Evolutionary conservation across 2,113 vertebrate genomes (phyloP).

Genomic region (Coptodon bakossiorum): DNA sequence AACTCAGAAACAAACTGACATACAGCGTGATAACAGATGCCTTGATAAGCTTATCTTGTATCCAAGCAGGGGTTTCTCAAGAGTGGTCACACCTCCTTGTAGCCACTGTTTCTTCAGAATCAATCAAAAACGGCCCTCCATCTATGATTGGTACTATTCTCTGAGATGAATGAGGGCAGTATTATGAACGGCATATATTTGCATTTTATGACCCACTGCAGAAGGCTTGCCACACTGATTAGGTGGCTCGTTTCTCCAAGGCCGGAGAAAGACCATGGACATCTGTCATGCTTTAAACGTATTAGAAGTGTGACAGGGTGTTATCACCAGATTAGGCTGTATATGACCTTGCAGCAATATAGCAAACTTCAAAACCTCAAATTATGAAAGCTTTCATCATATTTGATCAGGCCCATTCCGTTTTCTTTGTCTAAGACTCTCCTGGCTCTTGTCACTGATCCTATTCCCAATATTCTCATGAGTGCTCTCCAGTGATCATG

Average conservation of each 20-base stretch:
- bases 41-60: constrained; percentile 7
- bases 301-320: background rate
- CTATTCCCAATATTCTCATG: constrained; percentile 18
- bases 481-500: constrained; percentile 22
- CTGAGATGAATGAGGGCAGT: constrained; percentile 60
- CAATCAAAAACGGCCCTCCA: constrained; percentile 36
- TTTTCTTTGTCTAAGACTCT: background rate
- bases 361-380: background rate
- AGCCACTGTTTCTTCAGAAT: background rate
- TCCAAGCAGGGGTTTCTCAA: background rate
- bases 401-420: background rate
- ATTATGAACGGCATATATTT: constrained; percentile 66
- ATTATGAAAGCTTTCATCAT: background rate
- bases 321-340: background rate
- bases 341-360: background rate
- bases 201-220: constrained; percentile 78
- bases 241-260: constrained; percentile 38
- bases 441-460: constrained; percentile 20
- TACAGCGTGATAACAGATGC: background rate
- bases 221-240: constrained; percentile 66
- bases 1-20: background rate
- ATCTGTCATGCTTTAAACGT: constrained; percentile 16
- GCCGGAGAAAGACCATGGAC: background rate
- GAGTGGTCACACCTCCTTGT: background rate
- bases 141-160: constrained; percentile 70